Percentiles rank a stretch among this genome's conserved stretches.
phyloP scores from a whole-genome alignment of 2,888 invertebrate species.

The Lydus trimaculatus region DNA sequence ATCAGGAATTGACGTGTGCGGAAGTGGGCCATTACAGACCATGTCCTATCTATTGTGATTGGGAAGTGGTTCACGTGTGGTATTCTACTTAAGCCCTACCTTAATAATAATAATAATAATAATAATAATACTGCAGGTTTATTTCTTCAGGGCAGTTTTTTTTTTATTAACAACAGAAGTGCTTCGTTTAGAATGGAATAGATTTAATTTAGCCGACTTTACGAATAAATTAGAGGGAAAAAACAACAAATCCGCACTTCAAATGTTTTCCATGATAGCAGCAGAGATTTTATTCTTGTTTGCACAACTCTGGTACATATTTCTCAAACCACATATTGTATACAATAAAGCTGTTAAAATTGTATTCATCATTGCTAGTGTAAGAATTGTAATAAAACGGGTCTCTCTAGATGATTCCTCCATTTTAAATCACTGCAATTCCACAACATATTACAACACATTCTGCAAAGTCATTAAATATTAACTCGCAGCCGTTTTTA shows the following conservation, averaged over 20 bases:
- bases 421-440: not conserved
- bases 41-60: slow-evolving; percentile 55
- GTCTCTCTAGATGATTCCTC: not conserved
- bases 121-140: not conserved
- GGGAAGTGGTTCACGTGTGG: slow-evolving; percentile 31
- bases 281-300: too few species aligned
- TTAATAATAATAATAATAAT: not conserved
- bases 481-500: not conserved
- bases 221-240: too few species aligned
- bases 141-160: too few species aligned
- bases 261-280: too few species aligned
- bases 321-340: too few species aligned
- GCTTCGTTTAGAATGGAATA: too few species aligned
- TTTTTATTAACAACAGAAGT: too few species aligned
- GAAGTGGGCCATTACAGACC: slow-evolving; percentile 58
- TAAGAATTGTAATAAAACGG: not conserved
- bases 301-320: too few species aligned
- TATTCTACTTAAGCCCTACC: slow-evolving; percentile 10
- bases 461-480: not conserved
- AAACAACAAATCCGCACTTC: too few species aligned
- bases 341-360: not conserved
- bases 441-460: not conserved
- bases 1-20: slow-evolving; percentile 56
- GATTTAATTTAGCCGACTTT: too few species aligned
- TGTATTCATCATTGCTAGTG: not conserved